Evolutionary conservation across 1,140 invertebrate genomes (phyloP).

Genomic region (Lerema accius): DNA sequence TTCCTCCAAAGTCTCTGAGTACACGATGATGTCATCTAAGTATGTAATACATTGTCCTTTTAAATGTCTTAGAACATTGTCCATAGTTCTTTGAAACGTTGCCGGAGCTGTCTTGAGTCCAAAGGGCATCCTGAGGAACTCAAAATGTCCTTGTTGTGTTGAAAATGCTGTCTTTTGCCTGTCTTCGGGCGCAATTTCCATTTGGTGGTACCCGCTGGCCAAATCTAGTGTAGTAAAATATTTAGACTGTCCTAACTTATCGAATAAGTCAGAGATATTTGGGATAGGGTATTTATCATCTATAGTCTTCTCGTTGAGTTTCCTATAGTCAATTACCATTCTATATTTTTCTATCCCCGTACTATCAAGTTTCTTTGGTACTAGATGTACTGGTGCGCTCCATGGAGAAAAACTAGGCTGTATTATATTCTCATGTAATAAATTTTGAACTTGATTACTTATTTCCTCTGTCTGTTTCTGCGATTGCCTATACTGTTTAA

Average conservation of each 20-base stretch:
- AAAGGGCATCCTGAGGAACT: conserved; percentile 37
- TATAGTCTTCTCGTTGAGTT: conserved; percentile 35
- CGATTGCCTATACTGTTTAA: conserved; percentile 39
- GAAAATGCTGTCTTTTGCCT: conserved; percentile 33
- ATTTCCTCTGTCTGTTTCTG: not conserved
- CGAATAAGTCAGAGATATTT: conserved; percentile 36
- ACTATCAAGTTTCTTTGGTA: conserved; percentile 35
- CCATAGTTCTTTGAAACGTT: conserved; percentile 37
- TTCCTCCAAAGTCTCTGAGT: conserved; percentile 31
- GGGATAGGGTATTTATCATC: conserved; percentile 37
- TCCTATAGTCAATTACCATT: conserved; percentile 35
- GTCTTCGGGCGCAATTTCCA: conserved; percentile 28
- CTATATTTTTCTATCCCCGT: conserved; percentile 30
- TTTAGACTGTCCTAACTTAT: conserved; percentile 34
- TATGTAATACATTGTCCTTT: conserved; percentile 37
- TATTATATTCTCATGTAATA: conserved; percentile 35
- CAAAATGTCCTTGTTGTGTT: conserved; percentile 33
- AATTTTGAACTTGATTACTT: conserved; percentile 26
- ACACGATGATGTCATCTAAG: conserved; percentile 41
- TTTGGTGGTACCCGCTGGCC: conserved; percentile 38
- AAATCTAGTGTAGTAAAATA: conserved; percentile 37
- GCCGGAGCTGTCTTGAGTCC: conserved; percentile 39
- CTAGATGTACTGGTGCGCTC: conserved; percentile 34
- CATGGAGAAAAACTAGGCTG: conserved; percentile 29
- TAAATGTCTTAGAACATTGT: conserved; percentile 35